A percentile compares a stretch with the other conserved stretches of the same genome.
Conservation (phyloP, 1,140 invertebrate species). For the Lepidurus arcticus region DNA sequence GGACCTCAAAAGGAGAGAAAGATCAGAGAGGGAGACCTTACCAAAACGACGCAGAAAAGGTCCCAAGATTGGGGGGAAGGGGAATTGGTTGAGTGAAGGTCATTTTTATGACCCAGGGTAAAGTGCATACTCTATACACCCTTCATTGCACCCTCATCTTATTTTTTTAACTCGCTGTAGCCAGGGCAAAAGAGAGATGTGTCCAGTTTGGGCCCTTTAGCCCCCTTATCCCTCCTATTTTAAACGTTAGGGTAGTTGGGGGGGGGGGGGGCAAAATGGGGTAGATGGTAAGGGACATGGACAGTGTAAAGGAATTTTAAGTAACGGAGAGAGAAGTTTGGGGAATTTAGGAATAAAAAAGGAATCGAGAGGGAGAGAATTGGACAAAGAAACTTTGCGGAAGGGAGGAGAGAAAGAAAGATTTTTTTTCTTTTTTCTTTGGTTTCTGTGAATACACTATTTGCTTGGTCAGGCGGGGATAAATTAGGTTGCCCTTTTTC, state of each 20-base stretch:
- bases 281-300: not conserved
- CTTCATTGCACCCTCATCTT: slow-evolving; percentile 27
- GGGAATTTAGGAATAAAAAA: no score
- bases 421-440: no score
- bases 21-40: not conserved
- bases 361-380: no score
- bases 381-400: no score
- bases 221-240: not conserved
- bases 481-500: no score
- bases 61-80: not conserved
- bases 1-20: not conserved
- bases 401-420: no score
- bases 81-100: slow-evolving; percentile 25
- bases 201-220: not conserved
- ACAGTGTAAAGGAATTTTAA: slow-evolving; percentile 10
- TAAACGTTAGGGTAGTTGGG: not conserved
- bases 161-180: slow-evolving; percentile 27
- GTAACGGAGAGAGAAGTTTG: not conserved
- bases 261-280: no score
- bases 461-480: no score
- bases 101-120: slow-evolving; percentile 21
- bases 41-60: slow-evolving; percentile 3
- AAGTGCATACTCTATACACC: slow-evolving; percentile 20
- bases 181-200: not conserved
- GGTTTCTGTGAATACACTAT: no score